Base-by-base conservation (phyloP, 37 sponge, comb jelly and placozoan genomes). In the Beroe forskalii region DNA sequence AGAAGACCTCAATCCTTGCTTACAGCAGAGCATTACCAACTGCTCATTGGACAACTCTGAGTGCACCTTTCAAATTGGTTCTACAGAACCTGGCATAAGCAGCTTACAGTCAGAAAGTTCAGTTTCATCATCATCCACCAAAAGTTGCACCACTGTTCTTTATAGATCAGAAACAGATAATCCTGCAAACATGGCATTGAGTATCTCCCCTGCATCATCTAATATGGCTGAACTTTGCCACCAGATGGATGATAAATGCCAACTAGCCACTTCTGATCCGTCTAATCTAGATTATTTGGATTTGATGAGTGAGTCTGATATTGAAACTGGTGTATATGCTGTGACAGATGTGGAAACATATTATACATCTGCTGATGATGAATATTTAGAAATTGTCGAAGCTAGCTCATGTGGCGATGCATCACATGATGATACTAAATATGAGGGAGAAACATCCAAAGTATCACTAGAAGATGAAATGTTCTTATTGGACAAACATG, bases 361-460 rank as follows among this genome's bases (percentile, higher is more conserved):
- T 38, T 80, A 80, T 48, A 38, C 86, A 6, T 44, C 86, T 24
- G 40, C 86, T 43, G 86, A 80, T 80, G 86, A 80, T 41, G 86
- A 80, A 17, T 44, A n/a, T 3, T 17, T 6, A 12, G 55, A 48
- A 48, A 6, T 48, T 6, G 12, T 48, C 12, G 55, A 48, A 48
- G 6, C 55, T 48, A 12, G 12, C 55, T 48, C 55, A 6, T 48
- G 12, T 48, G 55, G 12, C 6, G 12, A 48, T 12, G 55, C 66
- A 28, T 23, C 25, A 64, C 66, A 64, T 28, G 66, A 64, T 64
- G 25, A 22, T 3, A 64, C 55, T 48, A 48, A 48, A 48, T 6
- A 48, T 48, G 55, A 48, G 6, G 55, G 12, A n/a, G n/a, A n/a
- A n/a, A n/a, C n/a, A n/a, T n/a, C n/a, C n/a, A n/a, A n/a, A n/a